A percentile compares a stretch with the other conserved stretches of the same genome.
Evolutionary conservation across 2,888 invertebrate species (phyloP).

Genomic region (Leptinotarsa haldemani): DNA sequence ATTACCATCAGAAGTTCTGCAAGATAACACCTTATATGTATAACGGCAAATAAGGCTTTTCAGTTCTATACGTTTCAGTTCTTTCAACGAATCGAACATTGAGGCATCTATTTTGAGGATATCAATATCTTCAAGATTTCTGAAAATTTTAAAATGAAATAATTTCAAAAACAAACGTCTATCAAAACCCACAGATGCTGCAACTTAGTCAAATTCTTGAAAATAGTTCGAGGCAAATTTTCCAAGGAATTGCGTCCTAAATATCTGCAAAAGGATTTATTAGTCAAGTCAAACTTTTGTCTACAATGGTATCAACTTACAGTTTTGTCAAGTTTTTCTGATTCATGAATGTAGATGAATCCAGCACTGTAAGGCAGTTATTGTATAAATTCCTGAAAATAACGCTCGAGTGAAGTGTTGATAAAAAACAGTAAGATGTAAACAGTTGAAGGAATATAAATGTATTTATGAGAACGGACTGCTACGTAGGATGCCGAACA

Average conservation of each 20-base stretch:
- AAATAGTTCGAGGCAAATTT: background rate
- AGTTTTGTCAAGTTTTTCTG: background rate
- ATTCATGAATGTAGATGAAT: background rate
- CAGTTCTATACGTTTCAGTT: background rate
- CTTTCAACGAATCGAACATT: background rate
- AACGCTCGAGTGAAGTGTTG: background rate
- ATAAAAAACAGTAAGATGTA: too few relatives aligned
- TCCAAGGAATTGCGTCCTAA: background rate
- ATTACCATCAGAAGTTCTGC: slow-evolving; percentile 5
- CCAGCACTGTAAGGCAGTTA: background rate
- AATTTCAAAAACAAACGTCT: background rate
- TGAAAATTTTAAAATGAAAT: background rate
- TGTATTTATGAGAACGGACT: too few relatives aligned
- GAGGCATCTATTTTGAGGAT: background rate
- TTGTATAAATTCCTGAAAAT: slow-evolving; percentile 6
- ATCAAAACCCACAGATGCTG: background rate
- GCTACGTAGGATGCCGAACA: too few relatives aligned
- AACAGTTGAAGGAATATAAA: too few relatives aligned
- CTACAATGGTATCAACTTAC: background rate
- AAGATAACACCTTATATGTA: background rate
- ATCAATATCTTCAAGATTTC: slow-evolving; percentile 3
- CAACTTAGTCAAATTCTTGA: background rate
- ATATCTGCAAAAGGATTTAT: background rate
- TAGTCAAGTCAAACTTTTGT: background rate
- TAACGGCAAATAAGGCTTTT: background rate